Conservation (phyloP, 2,888 invertebrate genomes). For the Salticus scenicus region DNA sequence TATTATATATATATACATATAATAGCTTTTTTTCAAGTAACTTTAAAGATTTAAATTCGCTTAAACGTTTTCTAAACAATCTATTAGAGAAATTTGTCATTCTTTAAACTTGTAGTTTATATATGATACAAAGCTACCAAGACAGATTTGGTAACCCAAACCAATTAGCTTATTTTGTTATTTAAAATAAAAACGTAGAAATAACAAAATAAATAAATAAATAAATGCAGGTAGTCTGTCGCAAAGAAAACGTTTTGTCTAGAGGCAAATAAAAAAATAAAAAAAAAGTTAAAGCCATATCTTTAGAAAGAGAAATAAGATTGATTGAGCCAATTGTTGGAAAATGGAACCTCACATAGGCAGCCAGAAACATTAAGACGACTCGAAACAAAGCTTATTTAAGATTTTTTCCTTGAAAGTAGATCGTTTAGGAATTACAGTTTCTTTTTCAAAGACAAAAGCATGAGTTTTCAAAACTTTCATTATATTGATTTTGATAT, state of each 20-base stretch:
- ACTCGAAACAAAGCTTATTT: conserved; percentile 61
- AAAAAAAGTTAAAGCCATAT: conserved; percentile 17
- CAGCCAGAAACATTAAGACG: conserved; percentile 26
- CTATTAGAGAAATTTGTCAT: too few species aligned
- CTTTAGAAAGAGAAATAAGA: conserved; percentile 12
- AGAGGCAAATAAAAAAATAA: conserved; percentile 24
- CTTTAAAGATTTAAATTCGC: too few species aligned
- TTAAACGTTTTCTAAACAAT: too few species aligned
- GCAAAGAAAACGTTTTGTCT: conserved; percentile 14
- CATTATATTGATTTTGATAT: conserved; percentile 8
- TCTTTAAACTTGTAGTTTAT: not conserved
- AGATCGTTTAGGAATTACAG: conserved; percentile 18
- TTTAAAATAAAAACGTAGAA: not conserved
- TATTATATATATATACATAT: too few species aligned
- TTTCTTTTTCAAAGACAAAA: conserved; percentile 16
- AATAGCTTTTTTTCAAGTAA: too few species aligned
- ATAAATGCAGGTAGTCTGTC: not conserved
- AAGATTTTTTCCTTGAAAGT: conserved; percentile 15
- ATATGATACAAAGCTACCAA: not conserved
- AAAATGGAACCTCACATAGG: conserved; percentile 35
- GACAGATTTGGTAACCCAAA: conserved; percentile 19
- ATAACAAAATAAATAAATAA: not conserved
- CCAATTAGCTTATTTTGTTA: conserved; percentile 16
- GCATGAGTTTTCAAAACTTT: not conserved
- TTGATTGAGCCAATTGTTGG: conserved; percentile 52